phyloP scores from a whole-genome alignment of 2,888 invertebrate genomes.

The Lamellibrachia satsuma region DNA sequence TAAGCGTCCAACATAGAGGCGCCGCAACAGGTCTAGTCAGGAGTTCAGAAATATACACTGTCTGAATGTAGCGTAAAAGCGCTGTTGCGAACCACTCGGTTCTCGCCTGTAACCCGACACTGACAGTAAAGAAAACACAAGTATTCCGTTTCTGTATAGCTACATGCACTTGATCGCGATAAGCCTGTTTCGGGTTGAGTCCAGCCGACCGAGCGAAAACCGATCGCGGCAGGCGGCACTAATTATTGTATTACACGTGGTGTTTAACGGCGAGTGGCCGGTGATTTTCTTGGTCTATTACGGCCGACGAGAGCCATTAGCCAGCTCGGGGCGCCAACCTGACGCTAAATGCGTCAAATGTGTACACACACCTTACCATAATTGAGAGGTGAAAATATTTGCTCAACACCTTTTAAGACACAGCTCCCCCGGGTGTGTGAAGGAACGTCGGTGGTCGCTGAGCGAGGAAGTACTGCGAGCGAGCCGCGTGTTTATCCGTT shows the following conservation, averaged over 20 bases:
- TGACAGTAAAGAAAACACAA: not conserved
- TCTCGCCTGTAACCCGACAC: not conserved
- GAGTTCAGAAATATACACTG: not conserved
- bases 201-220: not conserved
- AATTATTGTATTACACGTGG: slow-evolving; percentile 5
- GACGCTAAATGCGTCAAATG: slow-evolving; percentile 11
- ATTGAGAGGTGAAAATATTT: slow-evolving; percentile 17
- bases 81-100: not conserved
- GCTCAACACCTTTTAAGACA: slow-evolving; percentile 9
- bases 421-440: not conserved
- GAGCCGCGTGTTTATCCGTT: not conserved
- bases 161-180: slow-evolving; percentile 6
- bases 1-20: not conserved
- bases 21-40: not conserved
- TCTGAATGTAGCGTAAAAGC: not conserved
- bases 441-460: not conserved
- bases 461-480: not conserved
- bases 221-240: not conserved
- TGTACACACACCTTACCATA: slow-evolving; percentile 17
- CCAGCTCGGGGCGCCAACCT: not conserved
- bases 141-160: not conserved
- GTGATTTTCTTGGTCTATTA: not conserved
- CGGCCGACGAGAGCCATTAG: not conserved
- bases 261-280: not conserved
- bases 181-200: not conserved